These are phyloP conservation scores for Oscheius sp. DNA, from an alignment of 2,888 invertebrate species.

Conservation along the genomic window DNA sequence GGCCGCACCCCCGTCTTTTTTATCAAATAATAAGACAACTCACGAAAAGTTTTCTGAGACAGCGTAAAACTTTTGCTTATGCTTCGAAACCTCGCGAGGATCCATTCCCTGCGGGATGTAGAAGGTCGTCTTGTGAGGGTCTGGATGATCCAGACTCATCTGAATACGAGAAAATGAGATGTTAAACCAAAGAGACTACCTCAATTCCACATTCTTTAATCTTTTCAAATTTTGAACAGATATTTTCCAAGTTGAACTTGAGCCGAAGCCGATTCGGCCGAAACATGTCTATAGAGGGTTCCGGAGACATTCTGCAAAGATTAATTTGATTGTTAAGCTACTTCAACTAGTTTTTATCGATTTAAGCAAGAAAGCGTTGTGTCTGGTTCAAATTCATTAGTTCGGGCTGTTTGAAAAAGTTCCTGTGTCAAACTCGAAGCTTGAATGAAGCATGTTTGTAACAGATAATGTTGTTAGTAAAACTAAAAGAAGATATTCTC, in stretches of 20 bases:
- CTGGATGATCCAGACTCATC: neutral
- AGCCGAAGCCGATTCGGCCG: constrained; percentile 11
- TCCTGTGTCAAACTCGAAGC: too few species aligned
- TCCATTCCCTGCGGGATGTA: neutral
- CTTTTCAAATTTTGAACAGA: constrained; percentile 31
- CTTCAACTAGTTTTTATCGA: too few species aligned
- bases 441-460: too few species aligned
- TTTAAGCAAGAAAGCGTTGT: too few species aligned
- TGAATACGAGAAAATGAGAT: neutral
- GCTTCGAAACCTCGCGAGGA: neutral
- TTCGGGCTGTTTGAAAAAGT: too few species aligned
- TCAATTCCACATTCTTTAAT: constrained; percentile 15
- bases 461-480: too few species aligned
- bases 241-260: constrained; percentile 21
- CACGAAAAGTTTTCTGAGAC: constrained; percentile 14
- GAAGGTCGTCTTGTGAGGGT: neutral
- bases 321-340: too few species aligned
- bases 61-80: neutral
- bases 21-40: neutral
- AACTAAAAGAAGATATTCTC: too few species aligned
- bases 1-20: too few species aligned
- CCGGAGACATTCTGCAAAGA: too few species aligned
- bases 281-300: too few species aligned
- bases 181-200: neutral
- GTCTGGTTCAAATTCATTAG: too few species aligned